Base-by-base conservation (phyloP, 2,113 vertebrate species). In the Riparia riparia region DNA sequence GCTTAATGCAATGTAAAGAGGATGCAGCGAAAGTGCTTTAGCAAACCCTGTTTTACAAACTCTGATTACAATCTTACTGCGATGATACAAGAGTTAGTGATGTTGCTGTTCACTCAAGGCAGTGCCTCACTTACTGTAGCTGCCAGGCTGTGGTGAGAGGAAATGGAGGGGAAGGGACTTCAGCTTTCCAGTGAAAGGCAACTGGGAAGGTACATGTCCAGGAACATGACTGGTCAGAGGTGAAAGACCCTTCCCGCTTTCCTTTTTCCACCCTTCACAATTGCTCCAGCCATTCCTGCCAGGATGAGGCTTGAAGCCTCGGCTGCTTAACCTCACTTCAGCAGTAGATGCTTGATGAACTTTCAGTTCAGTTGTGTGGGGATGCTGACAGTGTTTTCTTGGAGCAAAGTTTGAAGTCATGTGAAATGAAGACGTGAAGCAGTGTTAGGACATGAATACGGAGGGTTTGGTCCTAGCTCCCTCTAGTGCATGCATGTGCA, bases 381-480 rank as follows among this genome's bases (percentile, higher is more conserved):
- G 13, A 32, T n/a, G 53, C 53, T 86, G 66, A 31, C 34, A 53
- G 14, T 0, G 0, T 83, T 77, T 73, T 42, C 18, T 22, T 56
- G 42, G 44, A 69, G 51, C 32, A 22, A 34, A 80, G 32, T 68
- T 72, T 7, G 31, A 37, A 39, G 19, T 29, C 3, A 0, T 17
- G 29, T 44, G 89, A 70, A 76, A 25, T 19, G 10, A 83, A 2
- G 0, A 10, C 32, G 57, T 71, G 65, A 42, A 84, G 56, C 28
- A 56, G 39, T 1, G 0, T 72, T 74, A 78, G 41, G 37, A 20
- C 9, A 6, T 17, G 16, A n/a, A 5, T 34, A 7, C 1, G 0
- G 41, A 89, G 53, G 31, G 45, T 63, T 82, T 93, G 95, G 73
- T 91, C 82, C n/a, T 92, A 6, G 94, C 96, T 95, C 95, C 95